Evolutionary conservation across 2,113 vertebrate genomes (phyloP), one percentile per base, ranked within the genome.

Genomic region (Eonycteris spelaea): DNA sequence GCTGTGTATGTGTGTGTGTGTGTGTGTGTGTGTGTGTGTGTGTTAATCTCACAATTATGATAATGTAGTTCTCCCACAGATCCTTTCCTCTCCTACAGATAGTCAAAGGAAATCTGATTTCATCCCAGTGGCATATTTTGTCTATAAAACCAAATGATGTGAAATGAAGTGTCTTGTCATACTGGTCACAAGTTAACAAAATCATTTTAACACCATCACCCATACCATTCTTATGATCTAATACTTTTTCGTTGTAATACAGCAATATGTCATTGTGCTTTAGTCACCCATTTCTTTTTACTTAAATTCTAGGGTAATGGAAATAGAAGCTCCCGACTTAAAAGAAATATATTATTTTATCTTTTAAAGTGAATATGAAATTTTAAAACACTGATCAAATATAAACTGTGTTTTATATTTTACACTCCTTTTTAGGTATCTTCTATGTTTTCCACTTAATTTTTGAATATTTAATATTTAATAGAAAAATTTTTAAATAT

Each of bases 101-200:
- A 91, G 73, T 94, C 85, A 96, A 93, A 94, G 70, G 24, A 94
- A 96, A 91, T 95, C 63, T 79, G 63, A 96, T 78, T 96, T 93
- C 7, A 91, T 45, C 55, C 68, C 51, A 65, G 13, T 93, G 86
- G 71, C 86, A 51, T 88, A 95, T 59, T 95, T 95, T 74, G 33
- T 83, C 71, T 95, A 53, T 91, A 83, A 97, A 97, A 89, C 18
- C 35, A 89, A 95, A 90, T 14, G 18, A 92, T 74, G 35, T 86
- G 79, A 96, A 96, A 86, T 45, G 6, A 96, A 96, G 28, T 73
- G 2, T 73, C 77, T 80, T 90, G 53, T 97, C 74, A 59, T 48
- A 43, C 43, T 45, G 87, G 92, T 83, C 78, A 92, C 94, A 86
- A 95, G 74, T 89, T 93, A 91, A 96, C 43, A 86, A 82, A 93